These are phyloP conservation scores for Luehdorfia chinensis DNA, from an alignment of 1,140 invertebrate genomes.

Conservation along the genomic window DNA sequence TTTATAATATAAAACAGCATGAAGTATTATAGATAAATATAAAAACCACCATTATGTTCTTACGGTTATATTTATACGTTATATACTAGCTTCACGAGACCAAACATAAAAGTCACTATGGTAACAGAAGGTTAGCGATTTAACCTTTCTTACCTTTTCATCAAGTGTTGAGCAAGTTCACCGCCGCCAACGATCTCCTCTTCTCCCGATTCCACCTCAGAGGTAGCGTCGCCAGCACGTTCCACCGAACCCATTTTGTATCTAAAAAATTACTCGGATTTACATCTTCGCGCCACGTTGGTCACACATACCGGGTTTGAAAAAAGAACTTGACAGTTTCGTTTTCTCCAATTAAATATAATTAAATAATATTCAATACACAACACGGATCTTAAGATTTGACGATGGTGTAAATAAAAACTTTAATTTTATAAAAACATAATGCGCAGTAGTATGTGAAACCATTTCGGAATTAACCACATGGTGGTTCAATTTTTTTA, in stretches of 20 bases:
- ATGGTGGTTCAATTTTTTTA: conserved; percentile 41
- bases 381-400: too few relatives aligned
- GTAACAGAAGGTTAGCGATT: background rate
- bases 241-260: conserved; percentile 64
- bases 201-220: conserved; percentile 66
- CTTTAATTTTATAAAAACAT: conserved; percentile 45
- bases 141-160: conserved; percentile 49
- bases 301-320: conserved; percentile 41
- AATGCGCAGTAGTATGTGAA: conserved; percentile 63
- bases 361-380: too few relatives aligned
- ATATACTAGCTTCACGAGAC: too few relatives aligned
- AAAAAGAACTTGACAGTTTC: conserved; percentile 22
- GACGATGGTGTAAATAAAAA: too few relatives aligned
- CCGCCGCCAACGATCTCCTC: conserved; percentile 62
- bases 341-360: conserved; percentile 18
- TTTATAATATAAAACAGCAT: too few relatives aligned
- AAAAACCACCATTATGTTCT: too few relatives aligned
- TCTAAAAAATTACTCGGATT: conserved; percentile 38
- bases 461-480: conserved; percentile 55
- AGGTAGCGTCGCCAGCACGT: conserved; percentile 61
- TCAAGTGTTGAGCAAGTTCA: conserved; percentile 59
- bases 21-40: too few relatives aligned
- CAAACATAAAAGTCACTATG: conserved; percentile 10
- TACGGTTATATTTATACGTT: too few relatives aligned
- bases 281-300: conserved; percentile 59